Evolutionary conservation across 2,113 vertebrate genomes (phyloP).

Genomic region (Peucedramus taeniatus): DNA sequence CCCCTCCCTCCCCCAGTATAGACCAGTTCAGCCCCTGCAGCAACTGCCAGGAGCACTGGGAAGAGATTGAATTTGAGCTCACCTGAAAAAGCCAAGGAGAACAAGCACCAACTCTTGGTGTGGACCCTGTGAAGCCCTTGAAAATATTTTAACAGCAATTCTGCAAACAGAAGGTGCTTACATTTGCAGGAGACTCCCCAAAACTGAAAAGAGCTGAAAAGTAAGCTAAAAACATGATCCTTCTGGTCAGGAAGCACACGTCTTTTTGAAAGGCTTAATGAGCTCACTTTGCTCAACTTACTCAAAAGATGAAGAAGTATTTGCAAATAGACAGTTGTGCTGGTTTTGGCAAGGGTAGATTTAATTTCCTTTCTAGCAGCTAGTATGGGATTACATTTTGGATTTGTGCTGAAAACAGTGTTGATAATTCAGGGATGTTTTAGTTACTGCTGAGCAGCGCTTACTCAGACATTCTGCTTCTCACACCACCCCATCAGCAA

Average conservation of each 20-base stretch:
- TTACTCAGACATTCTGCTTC: not conserved
- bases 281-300: not conserved
- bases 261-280: not conserved
- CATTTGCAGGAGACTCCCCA: not conserved
- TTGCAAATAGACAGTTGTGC: not conserved
- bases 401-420: not conserved
- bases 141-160: not conserved
- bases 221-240: not conserved
- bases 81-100: not conserved
- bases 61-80: not conserved
- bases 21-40: not conserved
- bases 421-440: not conserved
- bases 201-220: not conserved
- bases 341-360: not conserved
- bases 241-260: not conserved
- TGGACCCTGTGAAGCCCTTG: accelerated
- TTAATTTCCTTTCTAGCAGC: not conserved
- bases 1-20: accelerated
- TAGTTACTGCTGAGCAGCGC: not conserved
- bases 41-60: not conserved
- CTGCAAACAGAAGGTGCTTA: not conserved
- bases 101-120: not conserved
- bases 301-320: not conserved
- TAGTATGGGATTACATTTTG: not conserved
- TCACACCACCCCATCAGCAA: not conserved